Base-by-base conservation (phyloP, 2,888 invertebrate species). In the Deilephila elpenor region DNA sequence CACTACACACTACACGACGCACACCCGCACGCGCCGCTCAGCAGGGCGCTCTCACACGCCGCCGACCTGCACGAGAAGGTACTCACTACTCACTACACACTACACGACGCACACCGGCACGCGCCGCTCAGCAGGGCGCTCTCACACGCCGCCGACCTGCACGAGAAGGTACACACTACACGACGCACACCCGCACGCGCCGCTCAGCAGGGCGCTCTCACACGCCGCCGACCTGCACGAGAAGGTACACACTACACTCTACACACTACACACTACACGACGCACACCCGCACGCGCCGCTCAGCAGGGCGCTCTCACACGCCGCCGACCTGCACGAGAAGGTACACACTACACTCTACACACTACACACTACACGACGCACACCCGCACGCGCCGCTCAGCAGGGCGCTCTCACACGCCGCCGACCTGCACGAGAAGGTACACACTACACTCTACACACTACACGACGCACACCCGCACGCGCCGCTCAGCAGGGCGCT, bases 391-490 rank as follows among this genome's bases (percentile, higher is more conserved):
- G 98, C 98, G 76, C 97, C 97, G 14, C 95, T 99, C 56, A 98
- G 99, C 0, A 95, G 98, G 82, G n/a, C 97, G 97, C 92, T 97
- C 97, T 75, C 96, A 97, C 56, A 98, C 98, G 79, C 83, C 25
- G 84, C 84, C 34, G 80, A 81, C 76, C 62, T 81, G 60, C 84
- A 83, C 75, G 83, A 84, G 77, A 83, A 85, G 83, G 84, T 82
- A 97, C 84, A 95, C 37, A 98, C 75, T 96, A 96, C 82, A 98
- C 98, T 88, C 91, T 97, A 80, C 81, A 95, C 81, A 95, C 93
- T 99, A 53, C 98, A 98, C 78, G 98, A 98, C 75, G 98, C 98
- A 74, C 99, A 99, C 91, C 98, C 99, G 83, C 98, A 99, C 86
- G 98, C 98, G 76, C 97, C 97, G 14, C 95, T 99, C 56, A 98